Evolutionary conservation across 2,113 vertebrate genomes (phyloP), one percentile per base, ranked within the genome.

Genomic region (Elachura formosa): DNA sequence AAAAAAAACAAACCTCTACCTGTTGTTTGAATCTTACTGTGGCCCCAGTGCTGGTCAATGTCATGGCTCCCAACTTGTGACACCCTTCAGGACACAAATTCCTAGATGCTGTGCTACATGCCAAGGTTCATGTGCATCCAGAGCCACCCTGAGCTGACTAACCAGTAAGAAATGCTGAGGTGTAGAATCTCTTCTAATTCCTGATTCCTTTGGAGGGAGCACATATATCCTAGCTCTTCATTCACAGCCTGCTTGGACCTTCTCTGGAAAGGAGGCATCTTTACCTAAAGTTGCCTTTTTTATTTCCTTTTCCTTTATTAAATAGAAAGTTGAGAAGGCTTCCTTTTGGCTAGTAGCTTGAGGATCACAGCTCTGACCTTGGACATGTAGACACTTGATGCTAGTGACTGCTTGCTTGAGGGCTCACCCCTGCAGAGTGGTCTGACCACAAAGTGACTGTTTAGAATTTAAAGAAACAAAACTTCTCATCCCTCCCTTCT

Each of bases 1-100:
- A 1, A 19, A 40, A 24, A 7, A 55, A 11, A 1, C 2, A 7
- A 55, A 11, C 1, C 2, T 4, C 14, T 19, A 23, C 10, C 3
- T 55, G 36, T 74, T 76, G 4, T 49, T 67, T 43, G 15, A 91
- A 29, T 55, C 12, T 19, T 56, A 69, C 36, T 38, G 14, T n/a
- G 59, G 34, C 4, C 25, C 2, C 31, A 33, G 34, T 18, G 18
- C 25, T 41, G 28, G 28, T 56, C 54, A 64, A 7, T 14, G 28
- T 34, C 41, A 64, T 0, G 0, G 15, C 33, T 79, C 14, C 33
- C 34, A 33, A 7, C 13, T 40, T 46, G 21, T 80, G 11, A 5
- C 0, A 1, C 6, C 49, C 34, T 76, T 67, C 38, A 48, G 48
- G 85, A 55, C 19, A 59, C 20, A 89, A 82, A 78, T n/a, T 33